phyloP scores from a whole-genome alignment of 2,888 invertebrate species.

The Troglohyphantes excavatus region DNA sequence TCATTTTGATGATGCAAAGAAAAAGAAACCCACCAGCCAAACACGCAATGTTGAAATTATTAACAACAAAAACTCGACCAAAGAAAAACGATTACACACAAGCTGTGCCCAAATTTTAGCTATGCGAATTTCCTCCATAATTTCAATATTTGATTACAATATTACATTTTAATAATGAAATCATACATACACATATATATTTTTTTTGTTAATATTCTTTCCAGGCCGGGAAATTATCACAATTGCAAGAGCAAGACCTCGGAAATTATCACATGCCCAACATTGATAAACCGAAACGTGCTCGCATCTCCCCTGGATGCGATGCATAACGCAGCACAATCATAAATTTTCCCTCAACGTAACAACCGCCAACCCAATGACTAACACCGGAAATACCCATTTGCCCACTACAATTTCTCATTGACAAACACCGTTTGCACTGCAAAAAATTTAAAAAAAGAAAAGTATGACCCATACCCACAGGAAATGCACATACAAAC shows the following conservation, averaged over 20 bases:
- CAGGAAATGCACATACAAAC: slow-evolving; percentile 40
- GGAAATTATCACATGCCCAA: slow-evolving; percentile 79
- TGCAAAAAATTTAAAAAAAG: slow-evolving; percentile 29
- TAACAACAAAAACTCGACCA: too few species aligned
- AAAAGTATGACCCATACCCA: slow-evolving; percentile 44
- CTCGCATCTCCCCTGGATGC: slow-evolving; percentile 32
- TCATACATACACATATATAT: slow-evolving; percentile 53
- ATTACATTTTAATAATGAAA: slow-evolving; percentile 42
- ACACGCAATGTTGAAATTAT: too few species aligned
- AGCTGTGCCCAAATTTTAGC: background rate
- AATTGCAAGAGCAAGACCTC: slow-evolving; percentile 73
- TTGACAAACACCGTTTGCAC: slow-evolving; percentile 47
- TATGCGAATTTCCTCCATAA: slow-evolving; percentile 22
- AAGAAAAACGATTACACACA: background rate
- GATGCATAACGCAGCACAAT: slow-evolving; percentile 34
- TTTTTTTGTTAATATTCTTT: slow-evolving; percentile 54
- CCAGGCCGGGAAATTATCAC: slow-evolving; percentile 79
- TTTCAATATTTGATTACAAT: slow-evolving; percentile 40
- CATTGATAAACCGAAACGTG: slow-evolving; percentile 62
- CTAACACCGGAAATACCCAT: slow-evolving; percentile 63
- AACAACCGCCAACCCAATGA: slow-evolving; percentile 69
- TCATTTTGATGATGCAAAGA: too few species aligned
- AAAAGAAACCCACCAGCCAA: too few species aligned
- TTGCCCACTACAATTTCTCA: slow-evolving; percentile 13
- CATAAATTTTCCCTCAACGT: slow-evolving; percentile 61